Base-by-base conservation (phyloP, 1,140 invertebrate genomes). In the Phortica variegata region DNA sequence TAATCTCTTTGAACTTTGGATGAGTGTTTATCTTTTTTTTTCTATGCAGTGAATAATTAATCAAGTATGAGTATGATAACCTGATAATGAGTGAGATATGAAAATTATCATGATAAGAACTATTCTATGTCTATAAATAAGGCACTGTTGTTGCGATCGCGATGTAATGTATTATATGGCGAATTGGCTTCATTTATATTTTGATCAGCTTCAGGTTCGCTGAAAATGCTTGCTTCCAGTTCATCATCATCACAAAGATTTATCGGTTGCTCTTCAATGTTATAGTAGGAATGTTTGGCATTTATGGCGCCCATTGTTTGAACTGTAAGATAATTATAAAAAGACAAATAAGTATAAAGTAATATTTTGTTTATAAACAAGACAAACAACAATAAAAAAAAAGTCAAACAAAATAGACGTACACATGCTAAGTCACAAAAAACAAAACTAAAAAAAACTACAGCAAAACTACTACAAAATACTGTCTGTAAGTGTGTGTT, bases 151-250 rank as follows among this genome's bases (percentile, higher is more conserved):
- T 18, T 38, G 18, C 16, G 36, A 15, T 15, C 36, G 16, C 3
- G 17, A 18, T 38, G 12, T 6, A 8, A 8, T 4, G 6, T 7
- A 16, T 60, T 60, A 34, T 17, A 47, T 23, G 16, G 43, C 19
- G 45, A 56, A 20, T 52, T 31, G 26, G n/a, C 23, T 16, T 44
- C 4, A 10, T n/a, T 45, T n/a, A 38, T 6, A 15, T 34, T 34
- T n/a, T 66, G 60, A 55, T 73, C 65, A n/a, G 51, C 54, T 49
- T 73, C 58, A 5, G 65, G 54, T 50, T 61, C 70, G 47, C 62
- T 66, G 40, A 58, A 48, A 16, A 56, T 39, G 9, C 45, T 49
- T 31, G 37, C 41, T 29, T 68, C 60, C 37, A 56, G 47, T 13
- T 50, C 50, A 20, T 39, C 12, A 13, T 50, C 50, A 38, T 50